Evolutionary conservation across 1,140 invertebrate species (phyloP), one percentile per base, ranked within the genome.

Genomic region (Leptopilina clavipes): DNA sequence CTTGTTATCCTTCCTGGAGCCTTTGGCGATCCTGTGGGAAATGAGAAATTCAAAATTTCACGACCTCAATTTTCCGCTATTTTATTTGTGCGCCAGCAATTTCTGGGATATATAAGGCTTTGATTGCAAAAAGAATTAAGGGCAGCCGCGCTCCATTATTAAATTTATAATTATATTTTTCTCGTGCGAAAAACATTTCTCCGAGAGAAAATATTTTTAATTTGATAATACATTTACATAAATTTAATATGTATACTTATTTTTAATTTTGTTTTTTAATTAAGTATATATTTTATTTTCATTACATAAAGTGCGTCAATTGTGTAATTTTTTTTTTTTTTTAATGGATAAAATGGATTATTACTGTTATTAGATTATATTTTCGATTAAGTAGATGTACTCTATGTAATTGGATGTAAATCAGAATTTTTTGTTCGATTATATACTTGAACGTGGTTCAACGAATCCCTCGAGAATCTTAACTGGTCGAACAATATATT

Each of bases 401-500:
- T 14, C 22, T 37, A 25, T 3, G n/a, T 65, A 31, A 65, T 65
- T 65, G 59, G 22, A 22, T 25, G 25, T 65, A 65, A 65, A 65
- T 65, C 59, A 65, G 25, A 1, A 65, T 65, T 65, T 65, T n/a
- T 22, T 37, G 19, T 65, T 31, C 25, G 25, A 1, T 8, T n/a
- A 17, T 17, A 17, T 52, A 17, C n/a, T 52, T 52, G 14, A 17
- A 52, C 48, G 12, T 52, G 48, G 14, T 52, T 52, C 22, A 65
- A n/a, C 59, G 19, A 65, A 65, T 65, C 59, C n/a, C 59, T 14
- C 6, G 22, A 31, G 25, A 65, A 31, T 65, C 22, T 14, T 22
- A 65, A 65, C 22, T 12, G 59, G 22, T 37, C 59, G 22, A 65
- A 31, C 59, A 65, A 65, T 31, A 65, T 65, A 37, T 65, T 65